These are phyloP conservation scores for Aotus griseimembra DNA, from an alignment of 2,797 vertebrate genomes.

Conservation along the genomic window DNA sequence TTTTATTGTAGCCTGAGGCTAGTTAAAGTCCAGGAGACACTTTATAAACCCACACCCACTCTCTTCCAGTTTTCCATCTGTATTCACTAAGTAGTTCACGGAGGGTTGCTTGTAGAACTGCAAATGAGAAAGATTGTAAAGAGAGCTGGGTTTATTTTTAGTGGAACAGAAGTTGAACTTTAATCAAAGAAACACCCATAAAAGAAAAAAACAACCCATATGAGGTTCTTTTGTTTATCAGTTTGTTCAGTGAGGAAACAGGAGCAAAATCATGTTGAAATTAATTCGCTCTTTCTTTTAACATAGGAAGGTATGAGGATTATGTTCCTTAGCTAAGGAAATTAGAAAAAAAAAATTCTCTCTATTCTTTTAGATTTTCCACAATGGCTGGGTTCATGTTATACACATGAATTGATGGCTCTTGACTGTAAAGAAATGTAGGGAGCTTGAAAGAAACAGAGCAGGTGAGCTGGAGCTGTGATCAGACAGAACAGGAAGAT, in stretches of 20 bases:
- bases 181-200: conserved; percentile 47
- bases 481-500: neutral
- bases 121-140: conserved; percentile 25
- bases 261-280: neutral
- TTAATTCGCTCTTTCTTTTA: neutral
- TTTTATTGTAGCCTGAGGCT: conserved; percentile 26
- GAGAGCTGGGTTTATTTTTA: conserved; percentile 59
- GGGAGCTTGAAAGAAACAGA: neutral
- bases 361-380: neutral
- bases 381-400: too few relatives aligned
- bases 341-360: neutral
- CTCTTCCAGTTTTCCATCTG: conserved; percentile 6
- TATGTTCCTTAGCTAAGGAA: neutral
- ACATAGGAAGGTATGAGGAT: neutral
- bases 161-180: conserved; percentile 45
- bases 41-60: neutral
- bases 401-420: neutral
- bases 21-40: conserved; percentile 45
- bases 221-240: neutral
- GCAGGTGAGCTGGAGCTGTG: neutral
- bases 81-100: neutral
- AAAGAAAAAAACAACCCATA: neutral
- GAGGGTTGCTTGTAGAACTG: conserved; percentile 38
- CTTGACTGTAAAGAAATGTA: neutral
- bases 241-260: conserved; percentile 11